A percentile compares a stretch with the other conserved stretches of the same genome.
Evolutionary conservation across 2,797 vertebrate species (phyloP).

Genomic region (Smutsia temminckii): DNA sequence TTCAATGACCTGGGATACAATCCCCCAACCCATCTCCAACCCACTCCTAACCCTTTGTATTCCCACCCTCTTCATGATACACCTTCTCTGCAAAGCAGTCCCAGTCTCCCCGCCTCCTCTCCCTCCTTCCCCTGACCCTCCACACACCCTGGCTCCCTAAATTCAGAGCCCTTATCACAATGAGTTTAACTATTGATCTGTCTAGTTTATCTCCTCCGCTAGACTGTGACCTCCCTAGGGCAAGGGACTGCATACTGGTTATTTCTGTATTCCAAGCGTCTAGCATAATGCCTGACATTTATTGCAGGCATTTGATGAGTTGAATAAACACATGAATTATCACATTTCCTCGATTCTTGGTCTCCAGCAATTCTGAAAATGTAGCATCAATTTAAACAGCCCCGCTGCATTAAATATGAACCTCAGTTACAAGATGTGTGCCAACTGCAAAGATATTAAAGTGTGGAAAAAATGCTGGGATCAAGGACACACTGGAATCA

Average conservation of each 20-base stretch:
- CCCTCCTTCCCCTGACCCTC: not conserved
- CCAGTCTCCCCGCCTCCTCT: not conserved
- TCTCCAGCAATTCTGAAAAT: constrained; percentile 45
- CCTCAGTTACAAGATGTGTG: constrained; percentile 30
- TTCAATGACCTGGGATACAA: not conserved
- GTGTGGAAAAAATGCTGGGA: not conserved
- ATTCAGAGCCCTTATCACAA: not conserved
- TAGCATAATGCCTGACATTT: not conserved
- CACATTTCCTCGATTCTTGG: not conserved
- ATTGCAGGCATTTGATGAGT: not conserved
- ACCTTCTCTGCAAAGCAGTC: not conserved
- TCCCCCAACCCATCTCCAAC: not conserved
- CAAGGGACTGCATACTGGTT: not conserved
- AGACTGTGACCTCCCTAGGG: not conserved
- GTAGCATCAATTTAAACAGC: constrained; percentile 46
- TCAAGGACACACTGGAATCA: constrained; percentile 35
- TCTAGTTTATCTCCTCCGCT: not conserved
- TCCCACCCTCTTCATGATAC: not conserved
- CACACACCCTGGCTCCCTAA: not conserved
- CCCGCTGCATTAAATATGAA: not conserved
- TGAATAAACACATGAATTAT: constrained; percentile 22
- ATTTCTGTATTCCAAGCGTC: not conserved
- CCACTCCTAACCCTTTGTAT: not conserved
- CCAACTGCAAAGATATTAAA: constrained; percentile 19
- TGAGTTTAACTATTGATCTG: accelerated